Evolutionary conservation across 2,888 invertebrate species (phyloP).

Genomic region (Aspidiotus rigidus): DNA sequence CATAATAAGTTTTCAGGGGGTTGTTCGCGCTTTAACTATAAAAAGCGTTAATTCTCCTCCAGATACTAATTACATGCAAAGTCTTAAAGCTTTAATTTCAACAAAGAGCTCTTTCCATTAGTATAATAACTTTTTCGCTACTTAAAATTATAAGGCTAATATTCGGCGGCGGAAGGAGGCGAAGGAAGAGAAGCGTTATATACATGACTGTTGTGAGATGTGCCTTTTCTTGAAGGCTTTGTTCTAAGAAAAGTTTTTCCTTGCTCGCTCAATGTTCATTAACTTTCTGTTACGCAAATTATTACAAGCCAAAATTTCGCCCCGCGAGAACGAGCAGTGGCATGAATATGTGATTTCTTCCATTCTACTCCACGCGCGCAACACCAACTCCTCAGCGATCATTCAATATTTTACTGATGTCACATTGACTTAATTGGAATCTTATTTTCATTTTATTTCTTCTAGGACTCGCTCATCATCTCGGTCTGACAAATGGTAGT

Average conservation of each 20-base stretch:
- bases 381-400: too few species aligned
- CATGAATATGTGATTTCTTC: not conserved
- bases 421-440: too few species aligned
- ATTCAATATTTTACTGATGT: too few species aligned
- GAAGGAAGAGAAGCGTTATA: too few species aligned
- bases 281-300: constrained; percentile 28
- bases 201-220: not conserved
- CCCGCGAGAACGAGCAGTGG: constrained; percentile 7
- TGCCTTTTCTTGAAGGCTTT: constrained; percentile 29
- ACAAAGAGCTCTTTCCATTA: constrained; percentile 34
- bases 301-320: constrained; percentile 27
- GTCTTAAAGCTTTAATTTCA: constrained; percentile 33
- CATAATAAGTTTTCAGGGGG: constrained; percentile 31
- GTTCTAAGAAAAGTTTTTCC: constrained; percentile 28
- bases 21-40: constrained; percentile 28
- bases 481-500: constrained; percentile 37
- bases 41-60: constrained; percentile 31
- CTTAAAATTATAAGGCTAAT: constrained; percentile 34
- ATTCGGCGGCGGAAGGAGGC: constrained; percentile 11
- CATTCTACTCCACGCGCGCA: not conserved
- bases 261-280: constrained; percentile 24
- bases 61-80: constrained; percentile 33
- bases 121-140: constrained; percentile 34
- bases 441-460: constrained; percentile 35
- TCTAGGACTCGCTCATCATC: constrained; percentile 62